These are phyloP conservation scores for Episyrphus balteatus DNA, from an alignment of 1,140 invertebrate species.

Conservation along the genomic window DNA sequence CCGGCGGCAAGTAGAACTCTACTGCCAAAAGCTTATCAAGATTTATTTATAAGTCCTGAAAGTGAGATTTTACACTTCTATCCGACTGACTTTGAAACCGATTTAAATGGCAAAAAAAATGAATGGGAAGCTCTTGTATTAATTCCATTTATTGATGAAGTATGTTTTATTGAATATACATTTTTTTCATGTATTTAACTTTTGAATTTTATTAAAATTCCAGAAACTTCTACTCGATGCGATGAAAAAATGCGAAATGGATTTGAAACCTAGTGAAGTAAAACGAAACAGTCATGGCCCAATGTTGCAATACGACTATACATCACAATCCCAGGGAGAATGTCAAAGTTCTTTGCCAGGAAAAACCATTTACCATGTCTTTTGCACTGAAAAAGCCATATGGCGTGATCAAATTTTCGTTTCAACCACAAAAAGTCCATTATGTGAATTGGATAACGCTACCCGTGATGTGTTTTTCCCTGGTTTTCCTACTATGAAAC, in stretches of 20 bases:
- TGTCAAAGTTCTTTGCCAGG: slow-evolving; percentile 13
- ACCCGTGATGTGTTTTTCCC: slow-evolving; percentile 62
- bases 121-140: slow-evolving; percentile 97
- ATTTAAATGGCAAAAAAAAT: slow-evolving; percentile 86
- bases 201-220: slow-evolving; percentile 11
- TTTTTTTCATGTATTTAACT: slow-evolving; percentile 3
- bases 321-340: slow-evolving; percentile 10
- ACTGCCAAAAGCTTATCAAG: slow-evolving; percentile 69
- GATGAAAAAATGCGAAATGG: slow-evolving; percentile 57
- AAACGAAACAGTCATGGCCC: slow-evolving; percentile 73
- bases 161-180: slow-evolving; percentile 19
- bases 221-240: slow-evolving; percentile 58
- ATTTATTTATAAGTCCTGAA: slow-evolving; percentile 66
- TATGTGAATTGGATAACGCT: slow-evolving; percentile 65
- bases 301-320: slow-evolving; percentile 67
- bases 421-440: slow-evolving; percentile 49
- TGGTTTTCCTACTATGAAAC: slow-evolving; percentile 83
- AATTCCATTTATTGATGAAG: slow-evolving; percentile 94
- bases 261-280: slow-evolving; percentile 60
- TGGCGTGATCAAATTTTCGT: slow-evolving; percentile 48
- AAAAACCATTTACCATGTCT: slow-evolving; percentile 15
- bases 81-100: slow-evolving; percentile 78
- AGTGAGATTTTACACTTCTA: slow-evolving; percentile 87
- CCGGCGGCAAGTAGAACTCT: slow-evolving; percentile 74
- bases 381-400: slow-evolving; percentile 37